Evolutionary conservation across 2,113 vertebrate species (phyloP), one percentile per base, ranked within the genome.

Genomic region (Nerophis ophidion): DNA sequence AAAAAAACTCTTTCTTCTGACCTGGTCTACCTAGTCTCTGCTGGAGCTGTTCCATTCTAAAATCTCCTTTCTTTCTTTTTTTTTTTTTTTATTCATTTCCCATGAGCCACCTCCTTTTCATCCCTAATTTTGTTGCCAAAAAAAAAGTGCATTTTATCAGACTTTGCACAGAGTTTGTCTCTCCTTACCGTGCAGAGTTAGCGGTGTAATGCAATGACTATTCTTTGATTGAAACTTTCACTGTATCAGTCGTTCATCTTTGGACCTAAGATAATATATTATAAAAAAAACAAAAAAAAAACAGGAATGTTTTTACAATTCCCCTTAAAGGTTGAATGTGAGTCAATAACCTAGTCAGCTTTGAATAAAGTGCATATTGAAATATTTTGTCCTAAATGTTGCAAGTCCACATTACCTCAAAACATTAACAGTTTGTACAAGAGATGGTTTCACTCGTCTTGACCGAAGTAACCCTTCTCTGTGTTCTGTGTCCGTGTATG

Each of bases 401-500:
- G 72, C 69, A 46, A 53, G 64, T 81, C 73, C 76, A 53, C 68
- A 72, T 80, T 81, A 73, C 74, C 63, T 82, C 76, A 69, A 56
- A 81, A 80, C 71, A 58, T 76, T 26, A 3, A 60, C 76, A 56
- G 65, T 75, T 57, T 74, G 55, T 76, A 71, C 74, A 79, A 71
- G 75, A 82, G 80, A 77, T 83, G 74, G 78, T 57, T 77, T 75
- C 72, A 63, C 60, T 82, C 60, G 64, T 72, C 59, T 35, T 81
- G 50, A 60, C 63, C 63, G 71, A 60, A 68, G 74, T 71, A 77
- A 57, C 75, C 75, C 72, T 68, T 72, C 69, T 83, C 68, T 83
- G 60, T 82, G 75, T 81, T 74, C 63, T 74, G 80, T 84, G 76
- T 71, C 77, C 81, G 80, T 81, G 77, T 76, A 70, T 62, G 72